A percentile compares a stretch with the other conserved stretches of the same genome.
Evolutionary conservation across 2,888 invertebrate species (phyloP).

Genomic region (Itoplectis maculator): DNA sequence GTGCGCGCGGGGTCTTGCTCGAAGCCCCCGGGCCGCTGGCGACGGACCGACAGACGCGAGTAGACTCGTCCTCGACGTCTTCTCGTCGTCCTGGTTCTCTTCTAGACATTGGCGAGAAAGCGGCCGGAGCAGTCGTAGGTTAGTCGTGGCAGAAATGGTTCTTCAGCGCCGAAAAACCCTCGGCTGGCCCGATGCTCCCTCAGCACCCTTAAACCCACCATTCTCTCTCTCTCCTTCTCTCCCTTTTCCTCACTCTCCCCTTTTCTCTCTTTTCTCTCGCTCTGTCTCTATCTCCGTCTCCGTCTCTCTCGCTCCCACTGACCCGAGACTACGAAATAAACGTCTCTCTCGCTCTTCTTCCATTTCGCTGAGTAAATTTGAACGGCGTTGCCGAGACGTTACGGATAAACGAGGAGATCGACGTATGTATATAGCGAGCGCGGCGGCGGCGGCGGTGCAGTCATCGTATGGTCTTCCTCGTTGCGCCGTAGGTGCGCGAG

Average conservation of each 20-base stretch:
- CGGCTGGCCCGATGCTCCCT: constrained; percentile 38
- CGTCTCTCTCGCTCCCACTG: constrained; percentile 7
- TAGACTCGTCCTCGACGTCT: constrained; percentile 45
- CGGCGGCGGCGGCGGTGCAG: constrained; percentile 14
- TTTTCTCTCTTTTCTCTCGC: too few relatives aligned
- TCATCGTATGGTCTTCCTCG: constrained; percentile 35
- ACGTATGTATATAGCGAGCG: too few relatives aligned
- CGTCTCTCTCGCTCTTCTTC: constrained; percentile 55
- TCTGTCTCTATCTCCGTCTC: constrained; percentile 1
- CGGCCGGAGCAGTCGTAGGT: constrained; percentile 37
- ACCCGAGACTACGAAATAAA: neutral
- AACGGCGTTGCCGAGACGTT: constrained; percentile 64
- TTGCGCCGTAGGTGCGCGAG: constrained; percentile 21
- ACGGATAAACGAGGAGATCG: constrained; percentile 53
- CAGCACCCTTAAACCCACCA: constrained; percentile 35
- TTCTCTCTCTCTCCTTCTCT: constrained; percentile 30
- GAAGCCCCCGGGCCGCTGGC: constrained; percentile 29
- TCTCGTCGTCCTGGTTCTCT: constrained; percentile 27
- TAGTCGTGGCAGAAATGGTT: constrained; percentile 34
- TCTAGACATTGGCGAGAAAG: constrained; percentile 43
- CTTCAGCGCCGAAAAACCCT: constrained; percentile 47
- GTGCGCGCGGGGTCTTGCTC: constrained; percentile 49
- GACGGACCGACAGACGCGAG: constrained; percentile 36
- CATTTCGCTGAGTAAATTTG: constrained; percentile 71
- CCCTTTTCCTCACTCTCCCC: too few relatives aligned